Conservation (phyloP, 2,113 vertebrate genomes). For the Syngnathus typhle region DNA sequence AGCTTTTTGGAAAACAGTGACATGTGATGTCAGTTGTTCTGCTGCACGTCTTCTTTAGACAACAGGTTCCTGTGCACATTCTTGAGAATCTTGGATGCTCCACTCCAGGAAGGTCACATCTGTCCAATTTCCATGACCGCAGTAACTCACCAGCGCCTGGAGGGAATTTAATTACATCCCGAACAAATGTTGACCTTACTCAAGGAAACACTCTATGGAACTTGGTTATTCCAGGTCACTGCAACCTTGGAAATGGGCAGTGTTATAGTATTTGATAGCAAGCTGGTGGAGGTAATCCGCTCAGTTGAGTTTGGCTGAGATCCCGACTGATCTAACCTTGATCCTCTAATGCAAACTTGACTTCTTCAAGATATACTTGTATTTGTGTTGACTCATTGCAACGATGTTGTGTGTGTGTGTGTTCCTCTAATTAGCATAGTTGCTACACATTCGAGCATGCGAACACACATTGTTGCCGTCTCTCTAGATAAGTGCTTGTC, state of each 20-base stretch:
- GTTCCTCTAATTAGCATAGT: constrained; percentile 24
- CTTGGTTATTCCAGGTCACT: neutral
- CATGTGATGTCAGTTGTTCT: too few relatives aligned
- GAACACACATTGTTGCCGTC: constrained; percentile 18
- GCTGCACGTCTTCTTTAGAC: neutral
- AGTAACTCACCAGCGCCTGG: neutral
- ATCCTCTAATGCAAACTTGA: constrained; percentile 23
- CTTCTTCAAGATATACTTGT: constrained; percentile 18
- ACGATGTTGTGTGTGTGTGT: constrained; percentile 25
- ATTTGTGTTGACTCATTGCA: constrained; percentile 20
- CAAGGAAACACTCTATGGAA: neutral
- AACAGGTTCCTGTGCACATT: neutral
- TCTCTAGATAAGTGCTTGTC: constrained; percentile 47
- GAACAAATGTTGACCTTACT: neutral
- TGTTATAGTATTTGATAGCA: neutral
- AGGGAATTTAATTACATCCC: neutral
- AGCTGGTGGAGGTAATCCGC: neutral
- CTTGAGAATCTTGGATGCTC: neutral
- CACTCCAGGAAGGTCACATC: neutral
- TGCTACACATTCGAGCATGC: constrained; percentile 9
- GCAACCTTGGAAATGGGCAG: neutral
- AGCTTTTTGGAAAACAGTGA: neutral
- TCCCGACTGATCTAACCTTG: neutral
- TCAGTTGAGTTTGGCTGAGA: too few relatives aligned
- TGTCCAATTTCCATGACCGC: constrained; percentile 4